Evolutionary conservation across 2,888 invertebrate species (phyloP).

Genomic region (Acrocera orbiculus): DNA sequence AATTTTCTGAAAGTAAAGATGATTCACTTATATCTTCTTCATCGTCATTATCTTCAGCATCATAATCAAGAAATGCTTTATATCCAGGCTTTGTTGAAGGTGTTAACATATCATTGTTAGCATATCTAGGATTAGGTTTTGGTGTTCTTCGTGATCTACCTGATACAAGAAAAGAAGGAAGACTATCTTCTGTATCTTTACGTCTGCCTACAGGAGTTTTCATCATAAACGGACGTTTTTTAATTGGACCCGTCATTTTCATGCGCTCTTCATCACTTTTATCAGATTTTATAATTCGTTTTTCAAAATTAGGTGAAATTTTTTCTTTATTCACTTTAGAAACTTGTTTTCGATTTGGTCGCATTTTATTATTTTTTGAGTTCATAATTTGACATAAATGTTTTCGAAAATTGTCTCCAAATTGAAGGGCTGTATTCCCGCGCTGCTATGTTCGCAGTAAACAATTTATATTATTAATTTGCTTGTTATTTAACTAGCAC

Average conservation of each 20-base stretch:
- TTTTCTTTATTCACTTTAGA: constrained; percentile 1
- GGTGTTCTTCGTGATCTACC: constrained; percentile 25
- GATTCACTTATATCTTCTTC: constrained; percentile 15
- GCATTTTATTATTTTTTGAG: no score
- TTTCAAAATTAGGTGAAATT: background rate
- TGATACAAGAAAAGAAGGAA: constrained; percentile 8
- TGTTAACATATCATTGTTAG: constrained; percentile 27
- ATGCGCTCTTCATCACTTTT: constrained; percentile 9
- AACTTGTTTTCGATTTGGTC: constrained; percentile 7
- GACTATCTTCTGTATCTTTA: constrained; percentile 7
- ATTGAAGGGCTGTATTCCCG: constrained; percentile 7
- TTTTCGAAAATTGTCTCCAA: no score
- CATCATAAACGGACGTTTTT: constrained; percentile 10
- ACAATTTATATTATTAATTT: no score
- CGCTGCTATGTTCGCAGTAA: constrained; percentile 2
- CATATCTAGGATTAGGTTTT: constrained; percentile 30
- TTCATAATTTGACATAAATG: no score
- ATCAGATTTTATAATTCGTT: background rate
- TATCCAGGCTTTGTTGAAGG: background rate
- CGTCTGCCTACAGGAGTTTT: constrained; percentile 1
- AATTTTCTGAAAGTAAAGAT: background rate
- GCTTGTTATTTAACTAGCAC: no score
- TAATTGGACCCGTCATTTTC: constrained; percentile 13
- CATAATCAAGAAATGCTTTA: constrained; percentile 11
- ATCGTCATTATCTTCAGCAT: constrained; percentile 14